Conservation (phyloP, 2,113 vertebrate genomes). For the Arothron firmamentum region DNA sequence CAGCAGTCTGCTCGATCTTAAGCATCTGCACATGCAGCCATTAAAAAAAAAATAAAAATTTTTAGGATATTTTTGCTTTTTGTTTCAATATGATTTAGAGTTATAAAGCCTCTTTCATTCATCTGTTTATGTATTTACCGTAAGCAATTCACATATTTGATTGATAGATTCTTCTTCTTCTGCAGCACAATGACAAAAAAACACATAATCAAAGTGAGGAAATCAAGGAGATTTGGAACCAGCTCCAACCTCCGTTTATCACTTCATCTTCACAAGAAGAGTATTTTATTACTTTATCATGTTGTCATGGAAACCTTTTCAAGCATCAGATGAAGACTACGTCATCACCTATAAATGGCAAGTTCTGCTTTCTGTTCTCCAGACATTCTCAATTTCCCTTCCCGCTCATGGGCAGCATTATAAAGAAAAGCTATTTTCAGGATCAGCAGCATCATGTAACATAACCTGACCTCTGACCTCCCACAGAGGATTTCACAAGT, state of each 20-base stretch:
- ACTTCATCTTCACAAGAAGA: slow-evolving; percentile 12
- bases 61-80: no score
- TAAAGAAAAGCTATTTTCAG: slow-evolving; percentile 44
- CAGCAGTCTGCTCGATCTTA: background rate
- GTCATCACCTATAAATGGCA: slow-evolving; percentile 34
- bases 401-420: background rate
- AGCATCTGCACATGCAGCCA: no score
- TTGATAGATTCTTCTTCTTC: no score
- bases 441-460: slow-evolving; percentile 7
- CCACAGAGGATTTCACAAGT: background rate
- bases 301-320: slow-evolving; percentile 59
- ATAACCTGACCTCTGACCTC: slow-evolving; percentile 4
- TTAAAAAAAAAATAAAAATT: no score
- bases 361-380: slow-evolving; percentile 8
- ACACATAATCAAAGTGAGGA: no score
- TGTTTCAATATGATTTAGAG: no score
- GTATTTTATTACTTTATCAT: slow-evolving; percentile 63
- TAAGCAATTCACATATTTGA: no score
- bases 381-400: slow-evolving; percentile 17
- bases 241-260: no score
- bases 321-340: slow-evolving; percentile 50
- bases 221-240: no score
- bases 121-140: no score
- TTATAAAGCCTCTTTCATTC: no score
- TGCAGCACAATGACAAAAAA: no score